These are phyloP conservation scores for Tinamus major DNA, from an alignment of 2,797 vertebrate genomes.

Conservation along the genomic window DNA sequence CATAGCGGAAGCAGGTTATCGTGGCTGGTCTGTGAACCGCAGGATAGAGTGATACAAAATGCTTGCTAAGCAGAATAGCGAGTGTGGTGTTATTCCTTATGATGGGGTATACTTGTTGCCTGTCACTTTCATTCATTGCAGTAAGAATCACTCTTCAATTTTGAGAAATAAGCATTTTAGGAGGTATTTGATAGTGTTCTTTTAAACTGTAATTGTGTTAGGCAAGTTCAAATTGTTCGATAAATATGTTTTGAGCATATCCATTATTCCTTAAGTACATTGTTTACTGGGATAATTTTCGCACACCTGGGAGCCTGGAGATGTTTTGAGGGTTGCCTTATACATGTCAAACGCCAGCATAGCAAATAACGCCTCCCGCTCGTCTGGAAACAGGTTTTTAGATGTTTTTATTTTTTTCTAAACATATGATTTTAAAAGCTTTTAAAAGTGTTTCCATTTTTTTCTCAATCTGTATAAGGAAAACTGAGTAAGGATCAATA, in stretches of 20 bases:
- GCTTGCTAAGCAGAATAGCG: not conserved
- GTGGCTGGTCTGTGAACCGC: not conserved
- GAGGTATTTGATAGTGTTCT: not conserved
- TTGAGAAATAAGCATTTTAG: not conserved
- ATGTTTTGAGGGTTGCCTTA: not conserved
- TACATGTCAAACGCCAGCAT: not conserved
- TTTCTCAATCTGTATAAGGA: not conserved
- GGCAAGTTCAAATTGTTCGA: not conserved
- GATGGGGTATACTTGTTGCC: not conserved
- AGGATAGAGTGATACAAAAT: not conserved
- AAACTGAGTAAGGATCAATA: not conserved
- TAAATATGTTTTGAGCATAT: not conserved
- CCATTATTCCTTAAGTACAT: not conserved
- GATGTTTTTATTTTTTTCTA: not conserved
- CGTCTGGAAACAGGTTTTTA: slow-evolving; percentile 6
- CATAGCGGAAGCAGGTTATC: not conserved
- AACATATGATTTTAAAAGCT: slow-evolving; percentile 19
- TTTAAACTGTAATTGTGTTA: not conserved
- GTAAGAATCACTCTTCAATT: fast-evolving
- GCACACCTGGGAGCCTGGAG: not conserved
- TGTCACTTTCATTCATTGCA: not conserved
- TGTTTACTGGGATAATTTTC: not conserved
- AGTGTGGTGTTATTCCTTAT: not conserved
- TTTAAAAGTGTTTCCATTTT: slow-evolving; percentile 37
- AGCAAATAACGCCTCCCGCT: not conserved